Percentiles rank a stretch among this genome's conserved stretches.
Evolutionary conservation across 1,140 invertebrate genomes (phyloP).

Genomic region (Bombus pyrosoma): DNA sequence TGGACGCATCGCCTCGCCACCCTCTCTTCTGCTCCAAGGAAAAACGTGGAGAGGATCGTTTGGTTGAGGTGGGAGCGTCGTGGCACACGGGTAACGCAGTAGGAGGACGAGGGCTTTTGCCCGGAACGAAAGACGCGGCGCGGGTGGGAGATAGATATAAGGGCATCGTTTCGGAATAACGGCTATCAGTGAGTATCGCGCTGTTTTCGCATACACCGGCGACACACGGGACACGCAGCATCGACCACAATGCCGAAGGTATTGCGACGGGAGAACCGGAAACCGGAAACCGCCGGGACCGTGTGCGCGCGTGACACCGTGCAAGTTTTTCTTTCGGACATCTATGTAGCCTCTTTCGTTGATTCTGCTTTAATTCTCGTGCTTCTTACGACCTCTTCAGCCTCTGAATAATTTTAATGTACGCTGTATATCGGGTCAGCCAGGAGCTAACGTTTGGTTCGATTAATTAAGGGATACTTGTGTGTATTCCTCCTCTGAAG

Average conservation of each 20-base stretch:
- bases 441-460: not conserved
- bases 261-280: slow-evolving; percentile 42
- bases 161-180: slow-evolving; percentile 79
- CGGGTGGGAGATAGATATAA: slow-evolving; percentile 82
- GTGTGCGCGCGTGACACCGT: slow-evolving; percentile 25
- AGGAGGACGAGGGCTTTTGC: slow-evolving; percentile 61
- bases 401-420: not conserved
- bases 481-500: not conserved
- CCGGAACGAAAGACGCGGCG: slow-evolving; percentile 63
- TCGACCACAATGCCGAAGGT: slow-evolving; percentile 75
- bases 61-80: not conserved
- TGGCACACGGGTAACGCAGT: slow-evolving; percentile 6
- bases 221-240: slow-evolving; percentile 30
- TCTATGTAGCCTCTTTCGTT: not conserved
- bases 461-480: not conserved
- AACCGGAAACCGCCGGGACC: not conserved
- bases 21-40: slow-evolving; percentile 8
- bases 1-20: slow-evolving; percentile 12
- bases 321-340: not conserved
- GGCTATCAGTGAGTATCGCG: slow-evolving; percentile 80
- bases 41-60: slow-evolving; percentile 9
- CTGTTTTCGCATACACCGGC: slow-evolving; percentile 56
- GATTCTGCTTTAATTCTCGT: not conserved
- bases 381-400: not conserved
- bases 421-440: not conserved